These are phyloP conservation scores for Acrocephalus kingi DNA, from an alignment of 2,113 vertebrate species.

Conservation along the genomic window DNA sequence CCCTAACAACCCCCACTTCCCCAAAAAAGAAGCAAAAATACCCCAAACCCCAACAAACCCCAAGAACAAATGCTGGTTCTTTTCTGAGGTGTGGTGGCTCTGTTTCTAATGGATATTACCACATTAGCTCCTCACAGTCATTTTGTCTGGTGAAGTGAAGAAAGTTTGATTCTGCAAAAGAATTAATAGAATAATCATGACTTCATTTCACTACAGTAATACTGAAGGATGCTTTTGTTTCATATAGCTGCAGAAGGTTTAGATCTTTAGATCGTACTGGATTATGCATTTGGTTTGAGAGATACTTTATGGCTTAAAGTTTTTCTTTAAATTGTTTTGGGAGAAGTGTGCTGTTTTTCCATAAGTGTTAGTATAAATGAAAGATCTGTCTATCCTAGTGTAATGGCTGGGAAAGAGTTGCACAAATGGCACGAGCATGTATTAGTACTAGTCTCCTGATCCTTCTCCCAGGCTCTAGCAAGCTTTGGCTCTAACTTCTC, in stretches of 20 bases:
- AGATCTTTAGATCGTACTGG: neutral
- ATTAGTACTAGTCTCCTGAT: neutral
- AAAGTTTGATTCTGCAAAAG: neutral
- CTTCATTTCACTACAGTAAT: neutral
- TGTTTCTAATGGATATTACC: neutral
- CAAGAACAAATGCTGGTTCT: neutral
- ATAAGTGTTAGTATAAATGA: neutral
- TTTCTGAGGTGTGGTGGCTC: neutral
- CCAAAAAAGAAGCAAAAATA: neutral
- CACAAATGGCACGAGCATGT: neutral
- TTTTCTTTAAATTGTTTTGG: neutral
- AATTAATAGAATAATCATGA: neutral
- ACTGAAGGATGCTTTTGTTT: neutral
- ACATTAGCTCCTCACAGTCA: neutral
- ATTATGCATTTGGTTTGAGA: neutral
- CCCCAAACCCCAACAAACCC: rapidly evolving
- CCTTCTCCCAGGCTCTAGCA: neutral
- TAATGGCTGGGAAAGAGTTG: neutral
- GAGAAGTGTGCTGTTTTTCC: neutral
- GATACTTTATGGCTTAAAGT: neutral
- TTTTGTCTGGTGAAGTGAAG: neutral
- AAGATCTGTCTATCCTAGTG: neutral
- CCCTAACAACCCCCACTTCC: rapidly evolving
- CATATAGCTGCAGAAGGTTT: neutral
- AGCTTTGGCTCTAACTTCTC: neutral